A percentile compares a stretch with the other conserved stretches of the same genome.
Conservation (phyloP, 1,140 invertebrate genomes). For the Aethina tumida region DNA sequence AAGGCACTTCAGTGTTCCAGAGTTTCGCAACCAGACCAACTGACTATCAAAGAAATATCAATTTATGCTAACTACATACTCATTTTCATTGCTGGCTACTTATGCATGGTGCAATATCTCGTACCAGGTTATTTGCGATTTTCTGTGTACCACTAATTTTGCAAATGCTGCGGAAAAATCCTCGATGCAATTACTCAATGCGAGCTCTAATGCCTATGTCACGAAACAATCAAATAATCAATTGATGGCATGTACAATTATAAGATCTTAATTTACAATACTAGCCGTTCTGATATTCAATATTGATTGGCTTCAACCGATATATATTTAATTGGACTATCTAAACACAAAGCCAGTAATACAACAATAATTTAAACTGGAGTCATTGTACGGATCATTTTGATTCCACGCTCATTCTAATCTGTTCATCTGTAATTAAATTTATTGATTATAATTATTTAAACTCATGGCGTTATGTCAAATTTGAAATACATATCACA, state of each 20-base stretch:
- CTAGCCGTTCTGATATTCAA: no score
- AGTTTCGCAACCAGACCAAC: slow-evolving; percentile 16
- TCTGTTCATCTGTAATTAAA: no score
- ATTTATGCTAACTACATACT: slow-evolving; percentile 24
- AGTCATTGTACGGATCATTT: no score
- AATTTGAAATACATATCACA: no score
- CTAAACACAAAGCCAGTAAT: no score
- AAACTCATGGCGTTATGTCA: no score
- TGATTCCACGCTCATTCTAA: no score
- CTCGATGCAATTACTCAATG: slow-evolving; percentile 15
- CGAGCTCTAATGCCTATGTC: slow-evolving; percentile 17
- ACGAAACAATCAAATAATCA: slow-evolving; percentile 16
- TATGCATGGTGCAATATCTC: slow-evolving; percentile 20
- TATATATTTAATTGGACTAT: no score
- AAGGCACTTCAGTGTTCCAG: slow-evolving; percentile 12
- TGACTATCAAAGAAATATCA: slow-evolving; percentile 25
- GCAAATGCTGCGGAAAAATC: slow-evolving; percentile 17
- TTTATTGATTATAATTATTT: no score
- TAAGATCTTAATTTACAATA: slow-evolving; percentile 2
- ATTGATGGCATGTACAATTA: slow-evolving; percentile 10
- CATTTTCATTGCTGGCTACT: slow-evolving; percentile 24
- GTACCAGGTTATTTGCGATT: slow-evolving; percentile 22
- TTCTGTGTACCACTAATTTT: slow-evolving; percentile 19
- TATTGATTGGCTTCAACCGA: no score
- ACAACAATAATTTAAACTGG: no score